Base-by-base conservation (phyloP, 2,113 vertebrate genomes). In the Cepphus grylle region DNA sequence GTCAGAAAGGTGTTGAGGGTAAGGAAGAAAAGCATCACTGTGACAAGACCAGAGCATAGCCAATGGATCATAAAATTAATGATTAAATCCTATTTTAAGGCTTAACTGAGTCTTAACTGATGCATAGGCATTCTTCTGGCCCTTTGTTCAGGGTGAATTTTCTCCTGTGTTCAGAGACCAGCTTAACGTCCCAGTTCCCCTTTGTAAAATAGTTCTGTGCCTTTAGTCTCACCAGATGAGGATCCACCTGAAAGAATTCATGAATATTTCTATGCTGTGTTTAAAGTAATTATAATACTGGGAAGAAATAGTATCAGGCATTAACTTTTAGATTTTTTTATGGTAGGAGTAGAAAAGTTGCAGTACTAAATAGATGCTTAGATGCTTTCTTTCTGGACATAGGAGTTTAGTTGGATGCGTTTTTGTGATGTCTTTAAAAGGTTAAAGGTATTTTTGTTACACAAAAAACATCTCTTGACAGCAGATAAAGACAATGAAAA, bases 401-500 rank as follows among this genome's bases (percentile, higher is more conserved):
- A 18, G 18, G 15, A 88, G 5, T 86, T 88, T 86, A 76, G 87
- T 4, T 93, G 73, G 29, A 74, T 85, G 32, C 9, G 18, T 92
- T 78, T 94, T 23, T 95, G 67, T 78, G 58, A 40, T 86, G 38
- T 77, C 42, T 93, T 86, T 65, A 63, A 74, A 87, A 92, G 65
- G 49, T 55, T 91, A 86, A 89, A 93, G 23, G 52, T 89, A 61
- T 63, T 96, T 93, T 92, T 77, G 15, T 90, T 86, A 81, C 80
- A 79, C 52, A 70, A 76, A 94, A 90, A 66, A 1, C 34, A 58
- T 74, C 34, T 86, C 50, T 73, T 92, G 86, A 94, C 72, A 90
- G 62, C 38, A 73, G 45, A 80, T 94, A 73, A 94, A 94, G 53
- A 77, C 81, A 93, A 93, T 74, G 38, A 83, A 70, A 95, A 85